Evolutionary conservation across 2,888 invertebrate species (phyloP).

Genomic region (Alcis repandata): DNA sequence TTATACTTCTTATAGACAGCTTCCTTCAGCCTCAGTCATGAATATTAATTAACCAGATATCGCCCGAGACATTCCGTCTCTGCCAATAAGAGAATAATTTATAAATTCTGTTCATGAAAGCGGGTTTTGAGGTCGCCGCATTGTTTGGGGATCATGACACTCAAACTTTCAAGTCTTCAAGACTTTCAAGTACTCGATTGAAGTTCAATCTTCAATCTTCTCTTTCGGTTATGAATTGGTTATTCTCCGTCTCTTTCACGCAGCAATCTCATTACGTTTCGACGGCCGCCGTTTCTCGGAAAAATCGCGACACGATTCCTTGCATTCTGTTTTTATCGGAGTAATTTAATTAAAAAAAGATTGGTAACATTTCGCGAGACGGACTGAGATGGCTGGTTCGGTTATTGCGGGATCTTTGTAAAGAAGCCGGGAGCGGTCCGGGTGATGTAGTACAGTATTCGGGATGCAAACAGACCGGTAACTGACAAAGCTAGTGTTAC

Average conservation of each 20-base stretch:
- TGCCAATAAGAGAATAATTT: constrained; percentile 59
- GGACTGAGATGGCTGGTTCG: constrained; percentile 56
- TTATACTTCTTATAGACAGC: constrained; percentile 47
- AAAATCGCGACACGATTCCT: constrained; percentile 51
- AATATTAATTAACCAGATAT: constrained; percentile 65
- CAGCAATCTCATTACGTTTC: constrained; percentile 47
- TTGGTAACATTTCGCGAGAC: constrained; percentile 62
- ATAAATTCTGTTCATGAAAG: constrained; percentile 53
- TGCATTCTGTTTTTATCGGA: constrained; percentile 47
- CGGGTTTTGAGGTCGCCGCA: constrained; percentile 38
- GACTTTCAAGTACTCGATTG: constrained; percentile 20
- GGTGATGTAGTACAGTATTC: constrained; percentile 3
- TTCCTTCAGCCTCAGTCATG: constrained; percentile 56
- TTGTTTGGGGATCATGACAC: constrained; percentile 29
- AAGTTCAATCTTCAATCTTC: constrained; percentile 18
- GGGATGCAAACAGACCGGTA: not conserved
- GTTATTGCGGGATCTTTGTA: constrained; percentile 66
- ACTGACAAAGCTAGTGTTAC: not conserved
- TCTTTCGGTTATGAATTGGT: constrained; percentile 17
- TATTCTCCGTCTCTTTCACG: constrained; percentile 41
- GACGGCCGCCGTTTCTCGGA: constrained; percentile 41
- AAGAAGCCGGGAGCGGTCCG: constrained; percentile 43
- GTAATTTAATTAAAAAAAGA: constrained; percentile 72
- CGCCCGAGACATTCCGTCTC: constrained; percentile 58
- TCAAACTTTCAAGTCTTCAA: constrained; percentile 23